Base-by-base conservation (phyloP, 2,888 invertebrate species). In the Phoronis australis region DNA sequence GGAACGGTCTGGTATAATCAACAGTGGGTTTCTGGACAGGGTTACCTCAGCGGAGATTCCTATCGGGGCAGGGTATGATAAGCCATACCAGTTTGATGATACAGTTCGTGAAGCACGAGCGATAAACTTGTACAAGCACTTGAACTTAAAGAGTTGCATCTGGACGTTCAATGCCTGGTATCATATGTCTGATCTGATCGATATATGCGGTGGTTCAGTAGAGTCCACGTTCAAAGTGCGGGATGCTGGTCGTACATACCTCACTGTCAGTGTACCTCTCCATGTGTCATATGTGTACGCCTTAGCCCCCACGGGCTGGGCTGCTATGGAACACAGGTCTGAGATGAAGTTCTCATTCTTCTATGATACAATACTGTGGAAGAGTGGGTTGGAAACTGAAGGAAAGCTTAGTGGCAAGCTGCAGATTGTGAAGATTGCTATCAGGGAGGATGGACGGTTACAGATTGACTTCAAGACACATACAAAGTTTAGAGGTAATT, bases 91-190 rank as follows among this genome's bases (percentile, higher is more conserved):
- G 59, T 69, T 70, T 61, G 68, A 72, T 50, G 41, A 50, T 0
- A 52, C 44, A 3, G 48, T 70, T 4, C 57, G 75, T 40, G 68
- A 62, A 25, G 56, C 63, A 25, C 56, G 64, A 21, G 65, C 71
- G 1, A 52, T 73, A 3, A 38, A 64, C 26, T 59, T 79, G 22
- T 79, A 79, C 58, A 62, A 65, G 39, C 74, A 78, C 50, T 62
- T 79, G n/a, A 64, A 78, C 55, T 59, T 76, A 44, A 71, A 73
- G 48, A 66, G 61, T 12, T 79, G 79, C 54, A 55, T 69, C 37
- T 79, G 79, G 79, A 69, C 59, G 27, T 78, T 78, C 58, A 71
- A 73, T 54, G 78, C 75, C 23, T 77, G 72, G 73, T 78, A 72
- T 61, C 69, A 74, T 51, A 74, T 78, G 71, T 65, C 73, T 1